Evolutionary conservation across 2,113 vertebrate species (phyloP), one percentile per base, ranked within the genome.

Genomic region (Nesogale talazaci): DNA sequence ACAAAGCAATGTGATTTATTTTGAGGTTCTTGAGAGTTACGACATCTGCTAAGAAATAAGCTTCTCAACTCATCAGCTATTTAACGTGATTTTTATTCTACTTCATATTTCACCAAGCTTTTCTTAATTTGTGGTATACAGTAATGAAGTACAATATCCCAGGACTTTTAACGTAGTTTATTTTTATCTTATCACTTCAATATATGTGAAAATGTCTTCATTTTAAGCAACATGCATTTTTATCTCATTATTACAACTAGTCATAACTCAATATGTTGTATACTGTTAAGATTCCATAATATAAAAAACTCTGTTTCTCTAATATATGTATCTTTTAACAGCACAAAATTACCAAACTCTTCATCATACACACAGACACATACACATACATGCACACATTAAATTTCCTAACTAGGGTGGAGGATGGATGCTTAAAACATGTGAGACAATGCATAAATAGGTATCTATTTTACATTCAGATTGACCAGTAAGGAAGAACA

Each of bases 301-400:
- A 81, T 79, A 61, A 34, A 27, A 83, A 89, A 93, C 15, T 0
- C 4, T 52, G 14, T 52, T 52, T 52, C 46, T 52, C 46, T 69
- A 6, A 78, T 75, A 6, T 46, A 75, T 57, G 16, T 61, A 65
- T 79, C n/a, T n/a, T 92, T 4, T 57, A 80, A 42, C 1, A 63
- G 40, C 22, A 57, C n/a, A 91, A 72, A 91, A 94, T 59, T 80
- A 75, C 6, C 36, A 90, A 56, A 79, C 87, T 34, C 77, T 5
- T 29, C 9, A n/a, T 7, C 46, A 52, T 12, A 52, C 46, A 52
- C 46, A 52, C 46, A 52, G 9, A 52, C 46, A 52, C 46, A 52
- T 12, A 52, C 46, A 52, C 46, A 52, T 12, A 52, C 46, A 52
- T 6, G 10, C 42, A 46, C 42, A 52, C 46, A 12, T 52, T 5